Base-by-base conservation (phyloP, 1,140 invertebrate species). In the Trichonephila inaurata region DNA sequence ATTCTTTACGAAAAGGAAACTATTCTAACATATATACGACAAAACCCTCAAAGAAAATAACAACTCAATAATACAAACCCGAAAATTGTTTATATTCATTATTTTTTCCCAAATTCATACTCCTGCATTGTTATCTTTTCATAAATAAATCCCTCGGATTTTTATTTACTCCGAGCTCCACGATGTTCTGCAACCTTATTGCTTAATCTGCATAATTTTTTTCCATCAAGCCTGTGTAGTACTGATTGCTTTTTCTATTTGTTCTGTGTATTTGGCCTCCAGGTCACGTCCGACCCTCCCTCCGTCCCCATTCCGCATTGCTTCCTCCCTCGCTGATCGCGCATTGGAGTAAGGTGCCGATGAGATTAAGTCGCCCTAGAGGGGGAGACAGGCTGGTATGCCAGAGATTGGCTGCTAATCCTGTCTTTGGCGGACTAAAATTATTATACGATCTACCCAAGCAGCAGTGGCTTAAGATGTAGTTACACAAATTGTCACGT, bases 351-450 rank as follows among this genome's bases (percentile, higher is more conserved):
- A 77, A 77, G 72, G 72, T 77, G 72, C 72, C 72, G 72, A 77
- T 77, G 72, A 77, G 72, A 77, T 77, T 77, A 77, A 77, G 72
- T 77, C 72, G 33, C 72, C 72, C 72, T 77, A 77, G 28, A 77
- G 72, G 16, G 72, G 33, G 28, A 24, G 28, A 19, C 10, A 14
- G 28, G 5, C 28, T 18, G 28, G 24, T 28, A 14, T 5, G 3
- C 72, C 2, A 18, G 28, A 16, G 14, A 33, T 40, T 77, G 72
- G 72, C 72, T 33, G 72, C 1, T 18, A 4, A 77, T 77, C 24
- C 10, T 16, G 10, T 14, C 3, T 40, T 40, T 77, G 72, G 72
- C 72, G 72, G 7, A 10, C 10, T 51, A 51, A 51, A 51, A 51
- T 40, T 51, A 51, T 51, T 7, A 51, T 51, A 51, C 7, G 7